A percentile compares a stretch with the other conserved stretches of the same genome.
Evolutionary conservation across 2,888 invertebrate species (phyloP).

Genomic region (Ormyrus labotus): DNA sequence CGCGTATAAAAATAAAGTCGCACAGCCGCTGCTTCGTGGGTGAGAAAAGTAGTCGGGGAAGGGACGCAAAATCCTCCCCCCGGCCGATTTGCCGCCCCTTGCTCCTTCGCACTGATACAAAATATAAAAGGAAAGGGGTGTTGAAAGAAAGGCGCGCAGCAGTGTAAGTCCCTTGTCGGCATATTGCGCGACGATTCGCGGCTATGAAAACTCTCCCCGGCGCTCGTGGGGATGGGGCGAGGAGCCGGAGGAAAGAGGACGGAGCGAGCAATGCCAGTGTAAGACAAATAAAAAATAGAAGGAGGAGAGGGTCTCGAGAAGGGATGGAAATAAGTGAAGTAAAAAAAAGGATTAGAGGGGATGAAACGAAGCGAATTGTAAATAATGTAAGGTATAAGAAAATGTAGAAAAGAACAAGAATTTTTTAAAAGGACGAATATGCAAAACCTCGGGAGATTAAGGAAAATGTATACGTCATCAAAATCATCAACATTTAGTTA

Average conservation of each 20-base stretch:
- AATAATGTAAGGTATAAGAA: too few relatives aligned
- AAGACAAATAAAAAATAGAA: constrained; percentile 26
- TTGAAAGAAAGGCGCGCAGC: constrained; percentile 61
- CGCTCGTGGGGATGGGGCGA: constrained; percentile 26
- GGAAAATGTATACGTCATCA: too few relatives aligned
- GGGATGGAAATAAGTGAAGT: neutral
- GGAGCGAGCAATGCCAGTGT: neutral
- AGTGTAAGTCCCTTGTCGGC: constrained; percentile 74
- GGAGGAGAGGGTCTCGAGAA: neutral
- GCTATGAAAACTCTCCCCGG: constrained; percentile 70
- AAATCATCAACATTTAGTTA: too few relatives aligned
- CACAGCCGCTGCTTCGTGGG: neutral
- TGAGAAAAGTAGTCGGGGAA: neutral
- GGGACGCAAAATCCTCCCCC: constrained; percentile 3
- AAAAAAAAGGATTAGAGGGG: constrained; percentile 18
- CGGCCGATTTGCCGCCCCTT: too few relatives aligned
- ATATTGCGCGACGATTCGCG: constrained; percentile 75
- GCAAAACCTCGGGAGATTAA: too few relatives aligned
- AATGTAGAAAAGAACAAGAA: too few relatives aligned
- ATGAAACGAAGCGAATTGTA: too few relatives aligned
- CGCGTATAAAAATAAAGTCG: constrained; percentile 33
- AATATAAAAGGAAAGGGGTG: constrained; percentile 52
- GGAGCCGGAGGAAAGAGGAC: constrained; percentile 10
- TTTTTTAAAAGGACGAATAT: too few relatives aligned
- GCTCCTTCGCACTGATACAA: constrained; percentile 25